Evolutionary conservation across 2,888 invertebrate genomes (phyloP).

Genomic region (Drosophila atripex): DNA sequence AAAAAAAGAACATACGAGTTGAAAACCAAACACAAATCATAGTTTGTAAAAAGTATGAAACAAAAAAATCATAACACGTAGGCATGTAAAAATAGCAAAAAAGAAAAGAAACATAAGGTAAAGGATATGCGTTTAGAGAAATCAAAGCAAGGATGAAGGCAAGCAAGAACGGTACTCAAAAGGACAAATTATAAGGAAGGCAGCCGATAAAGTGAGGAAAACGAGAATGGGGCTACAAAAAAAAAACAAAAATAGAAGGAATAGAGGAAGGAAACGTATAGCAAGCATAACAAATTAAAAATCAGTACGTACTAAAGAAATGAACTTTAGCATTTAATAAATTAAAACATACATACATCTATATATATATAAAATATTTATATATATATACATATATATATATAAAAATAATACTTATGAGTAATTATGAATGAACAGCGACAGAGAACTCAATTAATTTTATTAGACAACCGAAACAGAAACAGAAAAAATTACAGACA

Average conservation of each 20-base stretch:
- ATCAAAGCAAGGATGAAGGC: conserved; percentile 28
- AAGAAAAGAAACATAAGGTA: conserved; percentile 35
- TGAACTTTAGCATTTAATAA: conserved; percentile 56
- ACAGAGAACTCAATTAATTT: conserved; percentile 35
- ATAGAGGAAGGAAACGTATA: conserved; percentile 18
- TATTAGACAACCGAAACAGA: conserved; percentile 25
- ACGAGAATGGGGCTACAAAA: conserved; percentile 22
- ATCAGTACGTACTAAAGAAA: conserved; percentile 51
- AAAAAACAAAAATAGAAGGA: conserved; percentile 23
- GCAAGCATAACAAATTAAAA: conserved; percentile 43
- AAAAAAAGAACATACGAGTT: conserved; percentile 35
- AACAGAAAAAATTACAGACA: background rate
- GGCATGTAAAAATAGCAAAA: conserved; percentile 54
- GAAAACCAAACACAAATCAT: conserved; percentile 52
- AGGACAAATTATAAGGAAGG: conserved; percentile 15
- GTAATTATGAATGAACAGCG: conserved; percentile 30
- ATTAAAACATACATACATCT: conserved; percentile 45
- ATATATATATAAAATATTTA: conserved; percentile 39
- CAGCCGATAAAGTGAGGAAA: conserved; percentile 8
- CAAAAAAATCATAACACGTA: conserved; percentile 25
- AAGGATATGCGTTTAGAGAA: conserved; percentile 26
- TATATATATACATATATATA: conserved; percentile 27
- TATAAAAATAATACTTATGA: conserved; percentile 31
- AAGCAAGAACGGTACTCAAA: conserved; percentile 25
- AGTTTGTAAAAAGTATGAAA: conserved; percentile 53